These are phyloP conservation scores for Agrypnia vestita DNA, from an alignment of 1,140 invertebrate genomes.

Conservation along the genomic window DNA sequence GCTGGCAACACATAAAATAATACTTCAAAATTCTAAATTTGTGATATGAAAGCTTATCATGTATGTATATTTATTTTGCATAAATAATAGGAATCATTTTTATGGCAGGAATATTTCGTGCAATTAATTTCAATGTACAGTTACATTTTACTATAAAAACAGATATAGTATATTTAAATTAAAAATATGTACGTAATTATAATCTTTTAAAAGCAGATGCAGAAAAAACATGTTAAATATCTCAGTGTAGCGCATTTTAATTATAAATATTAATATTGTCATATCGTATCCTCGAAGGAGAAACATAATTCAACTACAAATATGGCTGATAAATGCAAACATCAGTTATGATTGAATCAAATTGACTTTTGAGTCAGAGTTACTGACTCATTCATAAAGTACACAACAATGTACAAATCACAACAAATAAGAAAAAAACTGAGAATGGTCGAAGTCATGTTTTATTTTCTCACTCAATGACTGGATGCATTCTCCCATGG, in stretches of 20 bases:
- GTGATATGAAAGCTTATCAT: slow-evolving; percentile 28
- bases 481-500: no score
- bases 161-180: no score
- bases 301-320: neutral
- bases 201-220: neutral
- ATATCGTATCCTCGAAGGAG: slow-evolving; percentile 5
- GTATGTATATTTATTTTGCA: slow-evolving; percentile 15
- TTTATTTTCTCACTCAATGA: no score
- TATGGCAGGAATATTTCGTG: slow-evolving; percentile 41
- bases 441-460: no score
- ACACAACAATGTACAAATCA: neutral
- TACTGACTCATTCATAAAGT: neutral
- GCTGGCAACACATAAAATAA: slow-evolving; percentile 24
- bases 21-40: neutral
- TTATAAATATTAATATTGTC: slow-evolving; percentile 20
- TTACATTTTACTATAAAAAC: no score
- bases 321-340: neutral
- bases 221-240: slow-evolving; percentile 1
- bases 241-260: neutral
- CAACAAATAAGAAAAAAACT: neutral
- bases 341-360: neutral
- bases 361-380: slow-evolving; percentile 7
- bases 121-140: neutral
- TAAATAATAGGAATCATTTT: slow-evolving; percentile 40
- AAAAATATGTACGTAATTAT: neutral